These are phyloP conservation scores for Equus quagga DNA, from an alignment of 2,113 vertebrate species.

Conservation along the genomic window DNA sequence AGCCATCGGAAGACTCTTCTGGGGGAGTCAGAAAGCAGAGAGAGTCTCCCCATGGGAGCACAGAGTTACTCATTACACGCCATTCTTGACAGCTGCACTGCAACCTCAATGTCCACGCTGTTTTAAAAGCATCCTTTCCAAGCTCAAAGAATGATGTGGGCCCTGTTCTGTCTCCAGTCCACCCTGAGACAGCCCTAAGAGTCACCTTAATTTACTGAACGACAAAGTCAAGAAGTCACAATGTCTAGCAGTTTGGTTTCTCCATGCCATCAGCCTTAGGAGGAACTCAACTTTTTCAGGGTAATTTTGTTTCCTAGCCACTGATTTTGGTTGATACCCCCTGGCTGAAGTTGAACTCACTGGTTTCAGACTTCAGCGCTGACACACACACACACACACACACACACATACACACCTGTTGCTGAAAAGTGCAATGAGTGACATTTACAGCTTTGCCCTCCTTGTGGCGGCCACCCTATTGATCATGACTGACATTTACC, in stretches of 20 bases:
- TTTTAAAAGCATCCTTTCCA: neutral
- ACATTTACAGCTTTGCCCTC: slow-evolving; percentile 64
- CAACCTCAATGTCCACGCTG: neutral
- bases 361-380: neutral
- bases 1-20: neutral
- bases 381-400: neutral
- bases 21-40: neutral
- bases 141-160: neutral
- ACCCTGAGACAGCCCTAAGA: neutral
- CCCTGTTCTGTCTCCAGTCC: neutral
- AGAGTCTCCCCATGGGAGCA: neutral
- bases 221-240: neutral
- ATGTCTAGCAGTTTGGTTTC: neutral
- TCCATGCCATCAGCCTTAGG: neutral
- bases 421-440: slow-evolving; percentile 60
- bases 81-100: neutral
- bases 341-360: neutral
- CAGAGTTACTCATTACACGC: neutral
- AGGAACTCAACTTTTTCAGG: neutral
- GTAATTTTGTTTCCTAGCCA: neutral
- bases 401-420: neutral
- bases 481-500: slow-evolving; percentile 76
- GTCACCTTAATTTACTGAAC: neutral
- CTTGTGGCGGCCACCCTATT: slow-evolving; percentile 59
- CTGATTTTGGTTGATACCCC: neutral